Conservation (phyloP, 2,888 invertebrate species). For the Ectobius pallidus region DNA sequence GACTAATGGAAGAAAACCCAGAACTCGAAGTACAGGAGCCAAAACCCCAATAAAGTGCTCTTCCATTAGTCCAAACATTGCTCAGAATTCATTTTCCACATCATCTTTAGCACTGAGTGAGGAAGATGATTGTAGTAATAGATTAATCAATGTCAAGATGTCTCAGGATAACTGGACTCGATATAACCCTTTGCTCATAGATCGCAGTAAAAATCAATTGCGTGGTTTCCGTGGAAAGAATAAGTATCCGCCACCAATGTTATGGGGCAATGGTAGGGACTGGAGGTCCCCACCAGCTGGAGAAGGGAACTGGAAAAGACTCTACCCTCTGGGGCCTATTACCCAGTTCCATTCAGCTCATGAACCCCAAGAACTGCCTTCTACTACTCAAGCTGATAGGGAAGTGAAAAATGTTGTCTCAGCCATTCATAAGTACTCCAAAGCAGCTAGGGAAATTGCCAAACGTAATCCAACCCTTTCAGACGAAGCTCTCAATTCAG, state of each 20-base stretch:
- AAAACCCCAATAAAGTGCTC: background rate
- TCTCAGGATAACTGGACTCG: background rate
- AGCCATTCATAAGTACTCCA: slow-evolving; percentile 50
- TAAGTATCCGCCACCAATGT: slow-evolving; percentile 46
- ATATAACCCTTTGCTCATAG: background rate
- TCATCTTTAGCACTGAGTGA: background rate
- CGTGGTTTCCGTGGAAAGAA: slow-evolving; percentile 7
- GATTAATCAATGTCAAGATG: background rate
- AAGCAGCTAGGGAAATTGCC: slow-evolving; percentile 58
- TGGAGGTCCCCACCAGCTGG: slow-evolving; percentile 68
- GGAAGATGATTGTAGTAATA: slow-evolving; percentile 5
- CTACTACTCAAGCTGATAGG: slow-evolving; percentile 47
- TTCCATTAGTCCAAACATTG: background rate
- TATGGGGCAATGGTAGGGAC: slow-evolving; percentile 75
- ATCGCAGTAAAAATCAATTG: background rate
- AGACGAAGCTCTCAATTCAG: slow-evolving; percentile 59
- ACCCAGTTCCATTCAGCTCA: background rate
- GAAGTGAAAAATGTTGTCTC: slow-evolving; percentile 32
- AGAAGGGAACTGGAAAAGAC: slow-evolving; percentile 78
- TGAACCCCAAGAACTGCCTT: background rate
- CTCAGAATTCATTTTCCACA: background rate
- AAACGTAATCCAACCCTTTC: slow-evolving; percentile 57
- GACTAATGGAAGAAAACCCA: background rate
- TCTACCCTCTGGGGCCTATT: slow-evolving; percentile 65
- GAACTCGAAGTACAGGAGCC: background rate